These are phyloP conservation scores for Parasteatoda lunata DNA, from an alignment of 2,888 invertebrate species.

Conservation along the genomic window DNA sequence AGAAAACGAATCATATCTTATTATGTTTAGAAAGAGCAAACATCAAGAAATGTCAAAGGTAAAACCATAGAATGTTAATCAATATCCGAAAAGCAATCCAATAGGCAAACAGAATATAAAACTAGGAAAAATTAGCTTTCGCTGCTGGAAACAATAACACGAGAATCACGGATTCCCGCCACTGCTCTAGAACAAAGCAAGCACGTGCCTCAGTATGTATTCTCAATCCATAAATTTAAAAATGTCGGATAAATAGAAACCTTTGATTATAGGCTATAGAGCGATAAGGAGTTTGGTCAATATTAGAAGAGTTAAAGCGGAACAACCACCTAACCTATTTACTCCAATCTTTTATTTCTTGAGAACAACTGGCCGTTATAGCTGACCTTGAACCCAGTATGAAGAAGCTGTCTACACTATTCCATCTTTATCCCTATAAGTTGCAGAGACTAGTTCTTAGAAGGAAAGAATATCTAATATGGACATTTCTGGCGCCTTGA, in stretches of 20 bases:
- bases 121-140: no score
- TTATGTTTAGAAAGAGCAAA: no score
- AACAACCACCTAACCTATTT: slow-evolving; percentile 44
- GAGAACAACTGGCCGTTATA: slow-evolving; percentile 35
- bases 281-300: no score
- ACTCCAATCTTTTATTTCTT: slow-evolving; percentile 37
- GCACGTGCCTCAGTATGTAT: not conserved
- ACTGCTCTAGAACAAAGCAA: not conserved
- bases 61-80: no score
- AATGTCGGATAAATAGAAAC: not conserved
- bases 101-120: no score
- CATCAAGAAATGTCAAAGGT: no score
- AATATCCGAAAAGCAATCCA: no score
- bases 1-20: no score
- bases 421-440: slow-evolving; percentile 1
- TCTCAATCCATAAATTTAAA: not conserved
- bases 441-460: slow-evolving; percentile 38
- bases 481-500: slow-evolving; percentile 53
- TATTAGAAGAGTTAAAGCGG: not conserved
- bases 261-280: not conserved
- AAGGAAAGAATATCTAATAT: slow-evolving; percentile 54
- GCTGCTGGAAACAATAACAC: no score
- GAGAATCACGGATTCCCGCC: not conserved
- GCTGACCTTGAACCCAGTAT: slow-evolving; percentile 34
- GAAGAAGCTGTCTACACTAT: slow-evolving; percentile 18